Evolutionary conservation across 2,888 invertebrate species (phyloP).

Genomic region (Caenorhabditis sp.): DNA sequence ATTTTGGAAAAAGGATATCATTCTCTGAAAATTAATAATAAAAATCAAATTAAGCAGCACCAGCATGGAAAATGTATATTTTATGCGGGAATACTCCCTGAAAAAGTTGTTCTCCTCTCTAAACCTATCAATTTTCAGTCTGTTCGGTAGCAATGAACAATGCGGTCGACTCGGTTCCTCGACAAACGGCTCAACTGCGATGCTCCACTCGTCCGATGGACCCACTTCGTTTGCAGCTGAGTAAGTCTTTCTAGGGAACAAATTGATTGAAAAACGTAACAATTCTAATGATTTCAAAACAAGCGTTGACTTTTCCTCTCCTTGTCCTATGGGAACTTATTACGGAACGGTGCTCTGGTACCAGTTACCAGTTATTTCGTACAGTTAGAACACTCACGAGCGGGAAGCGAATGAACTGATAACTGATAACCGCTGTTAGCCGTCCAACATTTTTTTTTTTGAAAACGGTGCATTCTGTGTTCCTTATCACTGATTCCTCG

Average conservation of each 20-base stretch:
- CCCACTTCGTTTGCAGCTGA: constrained; percentile 38
- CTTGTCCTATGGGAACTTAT: not conserved
- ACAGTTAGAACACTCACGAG: constrained; percentile 13
- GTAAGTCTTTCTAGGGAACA: constrained; percentile 63
- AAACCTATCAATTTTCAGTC: constrained; percentile 54
- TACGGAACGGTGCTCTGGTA: not conserved
- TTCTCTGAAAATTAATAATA: too few relatives aligned
- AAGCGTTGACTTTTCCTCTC: too few relatives aligned
- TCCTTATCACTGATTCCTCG: constrained; percentile 1
- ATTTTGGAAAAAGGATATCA: too few relatives aligned
- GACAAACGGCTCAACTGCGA: constrained; percentile 60
- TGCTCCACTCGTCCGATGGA: constrained; percentile 67
- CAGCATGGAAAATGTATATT: too few relatives aligned
- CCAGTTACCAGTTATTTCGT: constrained; percentile 13
- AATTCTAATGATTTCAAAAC: not conserved
- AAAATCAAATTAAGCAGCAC: too few relatives aligned
- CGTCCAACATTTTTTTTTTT: not conserved
- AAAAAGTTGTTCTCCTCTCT: not conserved
- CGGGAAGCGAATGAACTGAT: not conserved
- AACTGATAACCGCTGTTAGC: not conserved
- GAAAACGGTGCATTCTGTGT: constrained; percentile 1
- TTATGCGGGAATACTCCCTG: too few relatives aligned
- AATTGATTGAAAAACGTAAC: not conserved
- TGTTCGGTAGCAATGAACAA: constrained; percentile 71
- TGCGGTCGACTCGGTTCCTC: constrained; percentile 68